Conservation (phyloP, 2,797 vertebrate species). For the Chaetodon trifasciatus region DNA sequence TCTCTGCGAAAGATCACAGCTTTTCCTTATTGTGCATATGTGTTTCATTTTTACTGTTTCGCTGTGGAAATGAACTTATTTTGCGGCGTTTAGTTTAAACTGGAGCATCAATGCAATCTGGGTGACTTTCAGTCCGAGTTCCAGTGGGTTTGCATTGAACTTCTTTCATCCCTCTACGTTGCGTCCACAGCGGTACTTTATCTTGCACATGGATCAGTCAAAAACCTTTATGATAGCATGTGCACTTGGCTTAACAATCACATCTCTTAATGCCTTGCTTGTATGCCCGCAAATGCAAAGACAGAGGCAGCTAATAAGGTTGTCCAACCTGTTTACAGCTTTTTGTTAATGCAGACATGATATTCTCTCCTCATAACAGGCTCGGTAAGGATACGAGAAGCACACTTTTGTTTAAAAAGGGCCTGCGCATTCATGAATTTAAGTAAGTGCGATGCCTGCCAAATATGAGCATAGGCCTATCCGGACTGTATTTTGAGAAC, state of each 20-base stretch:
- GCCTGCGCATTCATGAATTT: conserved; percentile 53
- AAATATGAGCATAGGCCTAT: conserved; percentile 32
- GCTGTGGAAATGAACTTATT: conserved; percentile 3
- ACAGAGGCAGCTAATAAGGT: conserved; percentile 13
- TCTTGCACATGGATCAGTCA: conserved; percentile 4
- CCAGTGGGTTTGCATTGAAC: background rate
- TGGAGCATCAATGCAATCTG: conserved; percentile 14
- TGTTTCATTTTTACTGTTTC: conserved; percentile 20
- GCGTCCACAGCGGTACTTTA: background rate
- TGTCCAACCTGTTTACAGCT: conserved; percentile 31
- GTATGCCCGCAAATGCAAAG: conserved; percentile 15
- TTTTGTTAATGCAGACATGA: conserved; percentile 24
- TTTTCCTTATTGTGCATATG: conserved; percentile 20
- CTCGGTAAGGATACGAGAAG: conserved; percentile 19
- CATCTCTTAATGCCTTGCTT: conserved; percentile 11
- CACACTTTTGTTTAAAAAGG: conserved; percentile 30
- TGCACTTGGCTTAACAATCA: conserved; percentile 1
- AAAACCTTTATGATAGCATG: background rate
- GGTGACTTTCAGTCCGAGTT: background rate
- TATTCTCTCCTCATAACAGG: conserved; percentile 31
- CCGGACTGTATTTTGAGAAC: conserved; percentile 49
- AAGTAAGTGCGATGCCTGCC: conserved; percentile 31
- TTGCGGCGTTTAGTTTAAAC: conserved; percentile 14
- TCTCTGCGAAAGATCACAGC: conserved; percentile 22
- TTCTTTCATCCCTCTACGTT: background rate